Evolutionary conservation across 2,888 invertebrate genomes (phyloP).

Genomic region (Epistrophella euchroma): DNA sequence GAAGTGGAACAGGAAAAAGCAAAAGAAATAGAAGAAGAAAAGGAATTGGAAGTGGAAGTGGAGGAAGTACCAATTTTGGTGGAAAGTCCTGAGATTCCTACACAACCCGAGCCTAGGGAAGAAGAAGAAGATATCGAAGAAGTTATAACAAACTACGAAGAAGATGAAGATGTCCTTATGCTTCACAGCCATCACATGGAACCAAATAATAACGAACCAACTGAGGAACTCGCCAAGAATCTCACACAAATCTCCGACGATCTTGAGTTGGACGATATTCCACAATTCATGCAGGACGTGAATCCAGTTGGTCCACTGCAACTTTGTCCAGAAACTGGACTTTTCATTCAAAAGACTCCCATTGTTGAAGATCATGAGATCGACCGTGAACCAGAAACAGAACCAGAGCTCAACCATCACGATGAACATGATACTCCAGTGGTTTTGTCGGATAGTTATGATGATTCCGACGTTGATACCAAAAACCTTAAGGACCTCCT

Average conservation of each 20-base stretch:
- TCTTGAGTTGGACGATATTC: constrained; percentile 65
- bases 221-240: constrained; percentile 76
- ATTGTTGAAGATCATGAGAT: constrained; percentile 42
- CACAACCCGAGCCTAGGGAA: not conserved
- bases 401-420: constrained; percentile 20
- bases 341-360: constrained; percentile 79
- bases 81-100: constrained; percentile 3
- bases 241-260: constrained; percentile 76
- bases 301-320: constrained; percentile 76
- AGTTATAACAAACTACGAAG: constrained; percentile 5
- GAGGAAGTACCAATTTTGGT: not conserved
- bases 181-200: constrained; percentile 42
- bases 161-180: constrained; percentile 36
- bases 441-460: constrained; percentile 74
- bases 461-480: constrained; percentile 80
- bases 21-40: not conserved
- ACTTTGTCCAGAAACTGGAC: constrained; percentile 81
- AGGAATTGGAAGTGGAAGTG: not conserved
- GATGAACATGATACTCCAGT: constrained; percentile 53
- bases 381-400: constrained; percentile 24
- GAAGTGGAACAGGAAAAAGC: constrained; percentile 39
- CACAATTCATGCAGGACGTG: constrained; percentile 71
- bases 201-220: constrained; percentile 75
- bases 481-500: constrained; percentile 83
- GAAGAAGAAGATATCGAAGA: constrained; percentile 12